Conservation (phyloP, 2,888 invertebrate genomes). For the Melieria picta region DNA sequence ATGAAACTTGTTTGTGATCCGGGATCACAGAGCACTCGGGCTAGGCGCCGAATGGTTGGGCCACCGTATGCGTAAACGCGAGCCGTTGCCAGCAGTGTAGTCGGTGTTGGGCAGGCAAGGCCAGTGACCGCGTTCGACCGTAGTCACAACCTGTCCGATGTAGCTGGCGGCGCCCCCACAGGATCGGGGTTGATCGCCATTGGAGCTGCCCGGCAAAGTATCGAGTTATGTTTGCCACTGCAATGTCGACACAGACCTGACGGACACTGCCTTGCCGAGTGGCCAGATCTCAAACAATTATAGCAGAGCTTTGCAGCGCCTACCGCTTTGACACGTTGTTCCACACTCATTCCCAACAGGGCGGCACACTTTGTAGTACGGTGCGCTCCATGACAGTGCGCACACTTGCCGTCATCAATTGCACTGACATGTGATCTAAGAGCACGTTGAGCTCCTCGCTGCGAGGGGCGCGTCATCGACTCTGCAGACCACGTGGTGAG, state of each 20-base stretch:
- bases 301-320: neutral
- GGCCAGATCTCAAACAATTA: conserved; percentile 30
- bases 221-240: conserved; percentile 18
- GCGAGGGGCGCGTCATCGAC: too few species aligned
- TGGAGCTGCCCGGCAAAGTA: conserved; percentile 6
- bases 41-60: conserved; percentile 9
- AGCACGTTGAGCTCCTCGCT: too few species aligned
- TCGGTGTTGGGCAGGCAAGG: neutral
- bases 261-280: conserved; percentile 24
- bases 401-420: too few species aligned
- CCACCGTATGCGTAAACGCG: conserved; percentile 22
- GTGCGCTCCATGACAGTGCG: too few species aligned
- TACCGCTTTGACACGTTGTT: conserved; percentile 18
- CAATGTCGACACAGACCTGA: conserved; percentile 20
- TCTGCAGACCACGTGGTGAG: too few species aligned
- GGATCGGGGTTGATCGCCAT: too few species aligned
- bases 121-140: too few species aligned
- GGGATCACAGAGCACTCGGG: conserved; percentile 35
- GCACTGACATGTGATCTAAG: too few species aligned
- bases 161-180: too few species aligned
- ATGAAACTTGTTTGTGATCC: conserved; percentile 40
- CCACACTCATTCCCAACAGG: conserved; percentile 18
- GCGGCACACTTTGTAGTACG: conserved; percentile 1
- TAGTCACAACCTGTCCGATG: too few species aligned
- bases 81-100: conserved; percentile 33